phyloP scores from a whole-genome alignment of 2,113 vertebrate species.

The Ploceus nigricollis region DNA sequence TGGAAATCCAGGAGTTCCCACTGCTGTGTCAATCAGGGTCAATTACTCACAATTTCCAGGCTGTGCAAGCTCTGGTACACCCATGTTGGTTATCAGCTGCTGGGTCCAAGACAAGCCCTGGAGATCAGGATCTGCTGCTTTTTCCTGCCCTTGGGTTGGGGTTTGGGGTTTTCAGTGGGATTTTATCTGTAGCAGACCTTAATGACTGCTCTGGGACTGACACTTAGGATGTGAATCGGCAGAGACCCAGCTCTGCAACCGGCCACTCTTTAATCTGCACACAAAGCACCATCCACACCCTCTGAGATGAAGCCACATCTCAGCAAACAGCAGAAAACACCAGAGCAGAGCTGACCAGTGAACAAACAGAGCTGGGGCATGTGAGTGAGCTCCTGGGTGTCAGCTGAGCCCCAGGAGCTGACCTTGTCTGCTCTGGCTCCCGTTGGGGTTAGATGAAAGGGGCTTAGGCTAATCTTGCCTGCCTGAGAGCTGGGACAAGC shows the following conservation, averaged over 20 bases:
- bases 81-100: neutral
- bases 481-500: neutral
- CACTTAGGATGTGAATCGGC: neutral
- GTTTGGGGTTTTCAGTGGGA: accelerated
- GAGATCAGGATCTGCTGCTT: neutral
- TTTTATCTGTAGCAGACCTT: neutral
- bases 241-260: neutral
- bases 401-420: neutral
- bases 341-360: neutral
- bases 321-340: neutral
- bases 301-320: neutral
- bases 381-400: neutral
- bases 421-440: neutral
- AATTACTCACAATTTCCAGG: neutral
- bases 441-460: neutral
- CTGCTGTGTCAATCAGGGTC: neutral
- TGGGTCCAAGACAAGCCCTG: neutral
- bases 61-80: neutral
- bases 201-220: neutral
- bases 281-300: neutral
- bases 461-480: neutral
- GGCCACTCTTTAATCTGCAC: neutral
- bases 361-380: neutral
- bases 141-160: neutral
- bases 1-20: neutral